Evolutionary conservation across 2,797 vertebrate species (phyloP).

Genomic region (Neosalanx taihuensis): DNA sequence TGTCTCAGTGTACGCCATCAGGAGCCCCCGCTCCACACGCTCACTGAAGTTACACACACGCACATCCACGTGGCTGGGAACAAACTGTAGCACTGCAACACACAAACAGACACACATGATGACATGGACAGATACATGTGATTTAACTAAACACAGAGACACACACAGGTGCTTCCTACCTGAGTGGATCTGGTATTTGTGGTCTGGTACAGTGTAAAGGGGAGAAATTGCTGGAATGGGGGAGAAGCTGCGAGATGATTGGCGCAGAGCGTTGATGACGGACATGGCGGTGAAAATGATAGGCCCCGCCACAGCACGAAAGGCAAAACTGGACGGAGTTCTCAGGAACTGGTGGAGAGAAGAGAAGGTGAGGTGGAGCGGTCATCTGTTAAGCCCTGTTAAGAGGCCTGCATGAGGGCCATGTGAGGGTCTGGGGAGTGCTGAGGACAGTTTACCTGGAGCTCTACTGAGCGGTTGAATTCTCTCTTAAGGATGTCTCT

Average conservation of each 20-base stretch:
- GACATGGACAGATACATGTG: not conserved
- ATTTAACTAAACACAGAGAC: not conserved
- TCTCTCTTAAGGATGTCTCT: slow-evolving; percentile 82
- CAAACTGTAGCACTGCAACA: slow-evolving; percentile 89
- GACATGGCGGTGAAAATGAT: slow-evolving; percentile 89
- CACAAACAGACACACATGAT: not conserved
- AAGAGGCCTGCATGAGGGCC: not conserved
- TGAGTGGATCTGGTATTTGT: slow-evolving; percentile 85
- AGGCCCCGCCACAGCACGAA: slow-evolving; percentile 89
- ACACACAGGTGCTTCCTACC: slow-evolving; percentile 63
- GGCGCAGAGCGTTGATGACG: slow-evolving; percentile 85
- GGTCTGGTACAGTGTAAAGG: slow-evolving; percentile 77
- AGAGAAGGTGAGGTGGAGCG: not conserved
- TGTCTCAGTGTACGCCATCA: slow-evolving; percentile 80
- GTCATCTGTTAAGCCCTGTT: not conserved
- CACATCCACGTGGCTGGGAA: slow-evolving; percentile 84
- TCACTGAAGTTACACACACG: slow-evolving; percentile 90
- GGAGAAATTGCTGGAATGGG: slow-evolving; percentile 73
- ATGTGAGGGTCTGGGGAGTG: not conserved
- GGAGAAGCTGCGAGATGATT: slow-evolving; percentile 64
- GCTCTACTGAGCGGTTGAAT: slow-evolving; percentile 87
- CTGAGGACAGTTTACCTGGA: slow-evolving; percentile 76
- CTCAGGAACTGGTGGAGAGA: slow-evolving; percentile 79
- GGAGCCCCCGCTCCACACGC: slow-evolving; percentile 84
- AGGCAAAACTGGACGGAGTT: slow-evolving; percentile 82